Evolutionary conservation across 2,888 invertebrate genomes (phyloP).

Genomic region (Antitype chi): DNA sequence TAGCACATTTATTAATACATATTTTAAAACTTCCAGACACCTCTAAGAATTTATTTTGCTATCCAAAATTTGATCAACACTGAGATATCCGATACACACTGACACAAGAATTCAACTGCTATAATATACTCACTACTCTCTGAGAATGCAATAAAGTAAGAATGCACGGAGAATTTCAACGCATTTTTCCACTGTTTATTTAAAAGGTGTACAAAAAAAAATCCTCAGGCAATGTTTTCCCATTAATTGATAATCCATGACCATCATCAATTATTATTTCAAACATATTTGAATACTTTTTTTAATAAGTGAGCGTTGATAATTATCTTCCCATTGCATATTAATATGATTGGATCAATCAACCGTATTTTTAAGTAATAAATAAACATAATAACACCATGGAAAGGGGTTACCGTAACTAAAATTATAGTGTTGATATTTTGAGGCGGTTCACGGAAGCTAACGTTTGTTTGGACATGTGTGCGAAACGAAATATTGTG

Average conservation of each 20-base stretch:
- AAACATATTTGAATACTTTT: conserved; percentile 32
- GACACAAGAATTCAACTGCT: conserved; percentile 1
- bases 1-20: background rate
- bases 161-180: conserved; percentile 17
- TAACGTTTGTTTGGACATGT: background rate
- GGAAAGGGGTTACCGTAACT: conserved; percentile 13
- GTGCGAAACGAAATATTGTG: background rate
- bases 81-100: conserved; percentile 4
- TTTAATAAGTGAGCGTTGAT: conserved; percentile 35
- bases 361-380: conserved; percentile 38
- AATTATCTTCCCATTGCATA: conserved; percentile 41
- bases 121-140: background rate
- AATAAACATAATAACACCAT: conserved; percentile 53
- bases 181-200: conserved; percentile 8
- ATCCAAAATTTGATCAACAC: conserved; percentile 8
- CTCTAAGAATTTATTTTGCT: background rate
- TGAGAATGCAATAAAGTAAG: conserved; percentile 17
- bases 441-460: background rate
- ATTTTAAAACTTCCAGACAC: background rate
- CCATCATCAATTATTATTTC: conserved; percentile 27
- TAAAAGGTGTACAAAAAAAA: conserved; percentile 28
- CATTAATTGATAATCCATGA: conserved; percentile 29
- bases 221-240: conserved; percentile 28
- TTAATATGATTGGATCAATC: conserved; percentile 48
- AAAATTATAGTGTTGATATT: conserved; percentile 42